Evolutionary conservation across 2,888 invertebrate species (phyloP), one percentile per base, ranked within the genome.

Genomic region (Lymantria monacha): DNA sequence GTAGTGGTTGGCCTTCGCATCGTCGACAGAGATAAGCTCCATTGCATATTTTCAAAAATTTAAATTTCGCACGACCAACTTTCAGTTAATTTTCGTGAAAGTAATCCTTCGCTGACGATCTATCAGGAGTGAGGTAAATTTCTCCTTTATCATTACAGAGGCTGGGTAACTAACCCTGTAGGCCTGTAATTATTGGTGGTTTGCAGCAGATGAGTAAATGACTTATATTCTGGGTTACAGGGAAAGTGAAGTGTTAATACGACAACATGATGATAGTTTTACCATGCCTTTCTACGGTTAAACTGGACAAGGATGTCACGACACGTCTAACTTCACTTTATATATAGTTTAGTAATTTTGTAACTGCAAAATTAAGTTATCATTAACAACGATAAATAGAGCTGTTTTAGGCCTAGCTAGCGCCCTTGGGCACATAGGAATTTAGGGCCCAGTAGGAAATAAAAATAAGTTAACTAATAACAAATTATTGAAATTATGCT

Each of bases 211-310:
- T 88, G 88, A 87, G 88, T 89, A 87, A 86, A 87, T 83, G 85
- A 81, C 72, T 85, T 82, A 83, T 85, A 86, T 87, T 90, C 87
- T 87, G 80, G 84, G 84, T 80, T 86, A 77, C 69, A 74, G 84
- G 80, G 89, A 89, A 90, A 90, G 90, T 89, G 83, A 87, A 85
- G 85, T 86, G 85, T 82, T 87, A 88, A 87, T 86, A 76, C 79
- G 86, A 88, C 88, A 83, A 77, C 78, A 81, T 87, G 87, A 88
- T 87, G 80, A 87, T 81, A 85, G 84, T 79, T 76, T 22, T 77
- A 81, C 74, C 66, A 69, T 70, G 70, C 71, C 68, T 71, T 74
- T 76, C 74, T 70, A 72, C 73, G 65, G 68, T 71, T 68, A 72
- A 83, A 78, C 78, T 77, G 72, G 79, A 81, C 22, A 22, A 22